Base-by-base conservation (phyloP, 2,113 vertebrate species). In the Callipepla californica region DNA sequence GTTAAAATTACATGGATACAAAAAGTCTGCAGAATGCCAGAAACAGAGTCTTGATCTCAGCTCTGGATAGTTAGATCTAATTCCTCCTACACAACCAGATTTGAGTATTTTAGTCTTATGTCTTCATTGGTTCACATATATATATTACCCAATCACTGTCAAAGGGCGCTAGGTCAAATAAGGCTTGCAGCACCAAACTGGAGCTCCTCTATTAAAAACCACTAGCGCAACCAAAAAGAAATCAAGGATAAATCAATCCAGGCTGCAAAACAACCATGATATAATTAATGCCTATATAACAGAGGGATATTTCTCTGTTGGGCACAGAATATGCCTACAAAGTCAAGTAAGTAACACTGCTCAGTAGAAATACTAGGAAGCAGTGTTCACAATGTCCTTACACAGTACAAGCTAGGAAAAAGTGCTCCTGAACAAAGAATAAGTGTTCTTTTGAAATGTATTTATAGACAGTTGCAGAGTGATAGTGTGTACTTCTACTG, bases 161-260 rank as follows among this genome's bases (percentile, higher is more conserved):
- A 75, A 59, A 80, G 74, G 75, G 23, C 55, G 59, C 51, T 36
- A 73, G 48, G 30, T 30, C 55, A 89, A 66, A 58, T 21, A 57
- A 67, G 53, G 44, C 36, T 90, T 53, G 63, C 28, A 83, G 68
- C 45, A 77, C 3, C 50, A 58, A 0, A 6, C 19, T 30, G 32
- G 9, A 83, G 44, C 84, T 83, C 36, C 83, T 53, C 53, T 34
- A 72, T 20, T 83, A 58, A 65, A 94, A 91, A 50, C 74, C 22
- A 73, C 14, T 53, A 40, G 48, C 32, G 36, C 19, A 77, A 59
- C 57, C 87, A 40, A 80, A 91, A 73, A 88, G 85, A 95, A 85
- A 76, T 53, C 59, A 91, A 90, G 74, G 70, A 79, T 36, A 87
- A 93, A 94, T 87, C 89, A 91, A 89, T 77, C 25, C 50, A 70